Evolutionary conservation across 1,140 invertebrate genomes (phyloP), one percentile per base, ranked within the genome.

Genomic region (Carposina sasakii): DNA sequence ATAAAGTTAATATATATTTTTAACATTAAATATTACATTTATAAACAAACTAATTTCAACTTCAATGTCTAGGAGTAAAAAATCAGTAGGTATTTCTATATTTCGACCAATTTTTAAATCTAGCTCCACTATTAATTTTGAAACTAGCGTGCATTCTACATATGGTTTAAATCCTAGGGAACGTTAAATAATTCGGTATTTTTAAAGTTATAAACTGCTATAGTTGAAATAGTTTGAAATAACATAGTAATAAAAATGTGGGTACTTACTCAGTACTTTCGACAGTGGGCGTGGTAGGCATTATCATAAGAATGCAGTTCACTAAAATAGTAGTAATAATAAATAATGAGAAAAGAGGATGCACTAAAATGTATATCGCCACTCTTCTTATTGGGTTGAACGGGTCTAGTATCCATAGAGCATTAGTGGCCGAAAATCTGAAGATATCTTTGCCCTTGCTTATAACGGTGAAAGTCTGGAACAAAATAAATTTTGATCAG

Each of bases 371-470:
- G 87, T 96, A 98, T 88, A 99, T 97, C 74, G 97, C 96, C 77
- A 96, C 94, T 85, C 96, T 91, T 87, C 97, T 92, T 86, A 99
- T 93, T 60, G 96, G 96, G 89, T 98, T 98, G 89, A 98, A 99
- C 59, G 97, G 97, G 87, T 95, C 94, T 72, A 99, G 89, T 78
- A 97, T 89, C 91, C 93, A 98, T 83, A 98, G 87, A 81, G 96
- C 96, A 85, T 98, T 93, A 63, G 95, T 96, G 75, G 97, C 96
- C 87, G 94, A 97, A 90, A 99, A 99, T 87, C 97, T 91, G 90
- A 96, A 98, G 88, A 99, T 98, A 88, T 97, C 96, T 90, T 96
- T 97, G 87, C 97, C 96, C 90, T 94, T 98, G 89, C 95, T 98
- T 86, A 99, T 90, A 71, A 99, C 97, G 89, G 98, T 93, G 89